Evolutionary conservation across 2,888 invertebrate species (phyloP).

Genomic region (Lamproptera curius): DNA sequence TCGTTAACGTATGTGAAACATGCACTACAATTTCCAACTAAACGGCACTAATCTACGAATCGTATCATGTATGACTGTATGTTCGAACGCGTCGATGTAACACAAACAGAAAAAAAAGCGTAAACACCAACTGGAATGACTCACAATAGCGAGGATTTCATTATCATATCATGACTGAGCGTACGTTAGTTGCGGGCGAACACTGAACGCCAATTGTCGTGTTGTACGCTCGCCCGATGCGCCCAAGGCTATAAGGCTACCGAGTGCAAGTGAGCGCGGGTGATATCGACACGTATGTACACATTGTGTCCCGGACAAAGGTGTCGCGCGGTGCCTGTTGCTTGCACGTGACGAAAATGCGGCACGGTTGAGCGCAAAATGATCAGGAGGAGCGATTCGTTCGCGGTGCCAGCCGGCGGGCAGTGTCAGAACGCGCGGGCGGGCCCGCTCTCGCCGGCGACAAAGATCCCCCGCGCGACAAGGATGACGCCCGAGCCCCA

Average conservation of each 20-base stretch:
- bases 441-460: conserved; percentile 66
- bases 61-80: conserved; percentile 35
- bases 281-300: conserved; percentile 44
- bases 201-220: conserved; percentile 56
- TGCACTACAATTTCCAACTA: conserved; percentile 51
- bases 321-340: conserved; percentile 66
- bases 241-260: conserved; percentile 49
- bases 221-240: conserved; percentile 29
- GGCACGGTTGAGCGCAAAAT: conserved; percentile 69
- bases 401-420: conserved; percentile 74
- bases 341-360: conserved; percentile 56
- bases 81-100: conserved; percentile 37
- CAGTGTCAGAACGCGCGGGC: conserved; percentile 69
- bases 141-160: conserved; percentile 73
- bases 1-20: conserved; percentile 32
- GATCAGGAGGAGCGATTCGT: conserved; percentile 77
- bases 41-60: conserved; percentile 48
- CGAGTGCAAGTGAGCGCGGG: conserved; percentile 53
- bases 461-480: conserved; percentile 73
- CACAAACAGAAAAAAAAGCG: conserved; percentile 72
- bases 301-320: conserved; percentile 42
- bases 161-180: conserved; percentile 69
- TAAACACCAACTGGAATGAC: conserved; percentile 69
- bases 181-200: conserved; percentile 63
- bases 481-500: conserved; percentile 73